These are phyloP conservation scores for Taeniopygia guttata DNA, from an alignment of 2,797 vertebrate genomes.

Conservation along the genomic window DNA sequence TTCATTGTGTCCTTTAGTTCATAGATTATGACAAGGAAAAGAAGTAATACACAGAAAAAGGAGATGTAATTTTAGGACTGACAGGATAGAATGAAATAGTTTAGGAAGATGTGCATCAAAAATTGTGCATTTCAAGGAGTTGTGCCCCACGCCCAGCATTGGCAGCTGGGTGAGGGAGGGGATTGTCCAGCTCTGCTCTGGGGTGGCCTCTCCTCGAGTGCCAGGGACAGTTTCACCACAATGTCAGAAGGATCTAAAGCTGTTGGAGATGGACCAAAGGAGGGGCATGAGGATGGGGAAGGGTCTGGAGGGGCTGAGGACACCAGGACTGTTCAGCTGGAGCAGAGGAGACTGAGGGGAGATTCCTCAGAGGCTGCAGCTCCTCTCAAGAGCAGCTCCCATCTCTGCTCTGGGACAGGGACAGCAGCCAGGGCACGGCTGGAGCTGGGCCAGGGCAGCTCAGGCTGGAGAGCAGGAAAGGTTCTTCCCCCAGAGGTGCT, in stretches of 20 bases:
- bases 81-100: accelerated
- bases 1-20: not conserved
- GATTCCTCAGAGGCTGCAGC: not conserved
- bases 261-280: not conserved
- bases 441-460: not conserved
- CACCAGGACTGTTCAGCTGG: not conserved
- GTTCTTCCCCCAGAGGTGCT: not conserved
- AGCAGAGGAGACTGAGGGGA: not conserved
- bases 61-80: not conserved
- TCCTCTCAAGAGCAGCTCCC: accelerated
- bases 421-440: not conserved
- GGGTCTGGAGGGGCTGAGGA: not conserved
- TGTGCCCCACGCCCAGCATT: not conserved
- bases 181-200: not conserved
- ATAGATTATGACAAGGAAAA: not conserved
- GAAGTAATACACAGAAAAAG: not conserved
- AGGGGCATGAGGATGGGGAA: accelerated
- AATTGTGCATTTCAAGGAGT: not conserved
- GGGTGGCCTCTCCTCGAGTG: accelerated
- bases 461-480: not conserved
- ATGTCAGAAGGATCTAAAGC: not conserved
- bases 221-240: not conserved
- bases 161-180: not conserved
- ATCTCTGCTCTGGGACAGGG: not conserved
- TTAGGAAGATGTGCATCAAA: not conserved